Percentiles rank a stretch among this genome's conserved stretches.
These are phyloP conservation scores for Tetrapedia diversipes DNA, from an alignment of 2,888 invertebrate genomes.

Conservation along the genomic window DNA sequence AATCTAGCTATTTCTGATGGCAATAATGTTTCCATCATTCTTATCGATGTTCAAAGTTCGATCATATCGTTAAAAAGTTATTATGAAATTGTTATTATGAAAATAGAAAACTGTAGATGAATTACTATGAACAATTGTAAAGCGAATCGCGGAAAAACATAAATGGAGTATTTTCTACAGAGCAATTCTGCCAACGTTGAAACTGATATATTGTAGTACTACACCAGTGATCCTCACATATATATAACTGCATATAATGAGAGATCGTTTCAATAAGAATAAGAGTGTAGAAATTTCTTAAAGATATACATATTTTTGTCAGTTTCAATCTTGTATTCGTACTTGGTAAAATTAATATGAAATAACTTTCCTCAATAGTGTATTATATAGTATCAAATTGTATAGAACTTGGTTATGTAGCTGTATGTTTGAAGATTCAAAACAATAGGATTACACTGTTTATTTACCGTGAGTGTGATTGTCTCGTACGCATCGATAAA, in stretches of 20 bases:
- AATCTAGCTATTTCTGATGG: constrained; percentile 81
- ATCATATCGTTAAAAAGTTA: background rate
- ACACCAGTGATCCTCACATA: background rate
- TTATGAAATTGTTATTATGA: no score
- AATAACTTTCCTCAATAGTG: background rate
- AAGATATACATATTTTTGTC: no score
- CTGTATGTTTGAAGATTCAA: background rate
- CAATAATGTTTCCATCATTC: constrained; percentile 77
- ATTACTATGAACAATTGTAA: background rate
- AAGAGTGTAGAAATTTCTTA: no score
- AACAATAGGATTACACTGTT: no score
- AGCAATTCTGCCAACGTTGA: constrained; percentile 47
- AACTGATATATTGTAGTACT: background rate
- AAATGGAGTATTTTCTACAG: constrained; percentile 12
- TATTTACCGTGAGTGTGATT: background rate
- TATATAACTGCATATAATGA: background rate
- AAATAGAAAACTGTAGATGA: no score
- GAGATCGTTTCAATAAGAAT: background rate
- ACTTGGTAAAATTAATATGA: background rate
- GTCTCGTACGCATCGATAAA: background rate
- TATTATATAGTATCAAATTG: background rate
- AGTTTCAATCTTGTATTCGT: background rate
- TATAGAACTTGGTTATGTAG: background rate
- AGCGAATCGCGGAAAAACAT: constrained; percentile 31
- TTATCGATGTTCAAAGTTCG: background rate